phyloP scores from a whole-genome alignment of 2,797 vertebrate species.

The Sebastolobus alascanus region DNA sequence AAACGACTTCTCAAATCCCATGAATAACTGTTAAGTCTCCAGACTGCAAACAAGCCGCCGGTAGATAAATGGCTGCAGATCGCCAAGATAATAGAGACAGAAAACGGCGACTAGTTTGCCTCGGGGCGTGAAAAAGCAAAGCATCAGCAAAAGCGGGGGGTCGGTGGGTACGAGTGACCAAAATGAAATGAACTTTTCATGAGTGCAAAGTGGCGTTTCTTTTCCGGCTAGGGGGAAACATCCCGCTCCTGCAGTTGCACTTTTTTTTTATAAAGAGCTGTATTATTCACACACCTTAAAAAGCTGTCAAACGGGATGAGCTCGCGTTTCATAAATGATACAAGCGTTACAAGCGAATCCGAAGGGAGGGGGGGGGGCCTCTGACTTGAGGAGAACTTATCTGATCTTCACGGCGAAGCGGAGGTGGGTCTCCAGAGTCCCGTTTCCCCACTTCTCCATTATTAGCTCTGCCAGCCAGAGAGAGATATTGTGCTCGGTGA shows the following conservation, averaged over 20 bases:
- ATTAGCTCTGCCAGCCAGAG: conserved; percentile 80
- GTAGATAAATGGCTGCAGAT: conserved; percentile 67
- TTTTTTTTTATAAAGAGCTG: conserved; percentile 47
- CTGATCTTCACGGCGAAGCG: conserved; percentile 70
- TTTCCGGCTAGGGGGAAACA: conserved; percentile 9
- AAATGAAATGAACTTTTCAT: conserved; percentile 57
- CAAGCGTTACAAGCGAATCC: conserved; percentile 42
- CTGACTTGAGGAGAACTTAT: conserved; percentile 71
- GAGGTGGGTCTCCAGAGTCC: conserved; percentile 77
- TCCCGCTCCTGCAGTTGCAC: conserved; percentile 29
- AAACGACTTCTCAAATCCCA: conserved; percentile 68
- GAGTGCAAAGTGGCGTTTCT: conserved; percentile 5
- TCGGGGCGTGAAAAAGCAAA: not conserved
- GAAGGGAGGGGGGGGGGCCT: conserved; percentile 4
- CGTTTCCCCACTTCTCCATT: conserved; percentile 72
- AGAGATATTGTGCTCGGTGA: conserved; percentile 79
- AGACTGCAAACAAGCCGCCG: conserved; percentile 57
- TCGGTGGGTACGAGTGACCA: not conserved
- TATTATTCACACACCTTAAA: conserved; percentile 70
- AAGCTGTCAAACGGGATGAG: conserved; percentile 50
- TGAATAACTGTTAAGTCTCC: conserved; percentile 70
- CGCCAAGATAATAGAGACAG: conserved; percentile 59
- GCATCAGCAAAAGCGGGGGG: conserved; percentile 39
- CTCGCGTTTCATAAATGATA: conserved; percentile 68
- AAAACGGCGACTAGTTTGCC: conserved; percentile 47